Base-by-base conservation (phyloP, 2,113 vertebrate species). In the Podocnemis expansa region DNA sequence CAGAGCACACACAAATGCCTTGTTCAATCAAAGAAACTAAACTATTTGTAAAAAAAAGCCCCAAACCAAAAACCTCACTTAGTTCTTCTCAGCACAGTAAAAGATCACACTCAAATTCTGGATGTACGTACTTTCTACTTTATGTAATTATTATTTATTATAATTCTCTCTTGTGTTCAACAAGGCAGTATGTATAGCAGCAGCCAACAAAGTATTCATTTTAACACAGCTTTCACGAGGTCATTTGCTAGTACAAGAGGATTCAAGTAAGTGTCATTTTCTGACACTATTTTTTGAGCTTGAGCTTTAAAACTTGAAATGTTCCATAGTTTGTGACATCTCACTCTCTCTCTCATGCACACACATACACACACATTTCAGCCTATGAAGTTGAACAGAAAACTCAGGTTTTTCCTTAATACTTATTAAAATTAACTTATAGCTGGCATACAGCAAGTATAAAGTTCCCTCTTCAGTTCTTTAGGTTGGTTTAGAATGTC, bases 241-340 rank as follows among this genome's bases (percentile, higher is more conserved):
- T 58, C 52, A 27, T 49, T 43, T 92, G 54, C 49, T 91, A 87
- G 25, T 73, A 92, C 41, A 91, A 83, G 80, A 0, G 1, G 49
- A 73, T 89, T 88, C 38, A 91, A 70, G 83, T 76, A 70, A 91
- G 49, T 84, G 45, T 43, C 43, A 94, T 45, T 88, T 52, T n/a
- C n/a, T n/a, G n/a, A n/a, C n/a, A n/a, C 87, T 70, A 89, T 76
- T n/a, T 67, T 84, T 54, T 38, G 41, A 16, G 73, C 52, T 80
- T 91, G 49, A 80, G 34, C 63, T 27, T n/a, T 76, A 88, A 91
- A 87, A 11, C 52, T 88, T 94, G 38, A 90, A 95, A 60, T 55
- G 41, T 49, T 93, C 80, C 67, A 27, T 41, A 84, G 67, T 83
- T 93, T 79, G 21, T 78, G 43, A 93, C 75, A 76, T 24, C 5